Base-by-base conservation (phyloP, 2,113 vertebrate species). In the Pollimyrus isidori region DNA sequence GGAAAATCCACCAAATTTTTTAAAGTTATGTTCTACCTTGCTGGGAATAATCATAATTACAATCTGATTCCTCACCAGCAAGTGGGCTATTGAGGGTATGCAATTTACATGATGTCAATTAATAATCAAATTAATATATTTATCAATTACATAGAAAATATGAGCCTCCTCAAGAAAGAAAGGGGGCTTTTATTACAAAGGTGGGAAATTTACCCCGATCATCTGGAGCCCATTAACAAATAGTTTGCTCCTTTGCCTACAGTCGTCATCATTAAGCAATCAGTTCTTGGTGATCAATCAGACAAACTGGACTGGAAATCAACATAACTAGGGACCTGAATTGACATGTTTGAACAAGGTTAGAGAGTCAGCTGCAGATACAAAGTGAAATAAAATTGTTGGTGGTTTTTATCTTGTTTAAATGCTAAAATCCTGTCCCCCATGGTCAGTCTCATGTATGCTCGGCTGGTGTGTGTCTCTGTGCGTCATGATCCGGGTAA, bases 11-110 rank as follows among this genome's bases (percentile, higher is more conserved):
- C 73, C 80, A 48, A 49, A 88, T 35, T 23, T 80, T 82, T 30
- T 2, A 26, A 49, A 52, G n/a, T 15, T 46, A 52, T 39, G 23
- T 17, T 88, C 62, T 52, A 13, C 76, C 69, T 53, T 52, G 26
- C 69, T 19, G 26, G 49, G 88, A 42, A 58, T 56, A n/a, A 87
- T 87, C 86, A 87, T 17, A 58, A 87, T 87, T 87, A 42, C 19
- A 9, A 7, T 87, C 6, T 87, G 7, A 87, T 62, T 39, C 23
- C 52, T 58, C 4, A 45, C 17, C 69, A 80, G 26, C 19, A 48
- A 82, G 88, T 17, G 48, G 17, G 49, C 69, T 88, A 73, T 39
- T 88, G n/a, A 49, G 23, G 21, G 42, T 15, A 82, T 52, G 39
- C 21, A 49, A 35, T 49, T 50, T 80, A 23, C 65, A 80, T 82